Conservation (phyloP, 1,140 invertebrate species). For the Latrodectus geometricus region DNA sequence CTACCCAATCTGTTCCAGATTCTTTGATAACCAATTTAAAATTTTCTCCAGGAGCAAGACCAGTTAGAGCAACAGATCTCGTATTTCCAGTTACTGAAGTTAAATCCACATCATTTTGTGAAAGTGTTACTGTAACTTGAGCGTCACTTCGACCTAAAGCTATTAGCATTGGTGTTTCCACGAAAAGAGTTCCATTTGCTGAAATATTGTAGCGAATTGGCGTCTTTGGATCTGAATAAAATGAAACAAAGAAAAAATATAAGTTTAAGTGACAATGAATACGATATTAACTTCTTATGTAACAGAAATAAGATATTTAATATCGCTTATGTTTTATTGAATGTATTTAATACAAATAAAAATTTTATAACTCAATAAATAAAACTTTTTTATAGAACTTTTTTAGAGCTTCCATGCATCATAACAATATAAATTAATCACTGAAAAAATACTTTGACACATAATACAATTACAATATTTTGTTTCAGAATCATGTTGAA, state of each 20-base stretch:
- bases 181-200: not conserved
- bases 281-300: not conserved
- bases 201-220: constrained; percentile 3
- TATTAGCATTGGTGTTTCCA: constrained; percentile 25
- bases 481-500: no score
- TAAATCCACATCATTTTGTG: not conserved
- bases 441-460: no score
- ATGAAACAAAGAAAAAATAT: not conserved
- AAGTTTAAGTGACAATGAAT: not conserved
- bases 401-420: no score
- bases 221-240: constrained; percentile 34
- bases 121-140: not conserved
- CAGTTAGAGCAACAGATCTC: not conserved
- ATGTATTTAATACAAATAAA: no score
- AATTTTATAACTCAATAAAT: no score
- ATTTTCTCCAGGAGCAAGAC: constrained; percentile 15
- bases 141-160: not conserved
- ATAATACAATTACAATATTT: no score
- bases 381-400: not conserved
- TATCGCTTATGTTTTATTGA: not conserved
- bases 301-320: not conserved
- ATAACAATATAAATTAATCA: no score
- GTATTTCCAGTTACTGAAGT: not conserved
- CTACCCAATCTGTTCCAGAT: constrained; percentile 12
- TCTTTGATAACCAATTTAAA: constrained; percentile 15